Evolutionary conservation across 1,140 invertebrate genomes (phyloP).

Genomic region (Ips nitidus): DNA sequence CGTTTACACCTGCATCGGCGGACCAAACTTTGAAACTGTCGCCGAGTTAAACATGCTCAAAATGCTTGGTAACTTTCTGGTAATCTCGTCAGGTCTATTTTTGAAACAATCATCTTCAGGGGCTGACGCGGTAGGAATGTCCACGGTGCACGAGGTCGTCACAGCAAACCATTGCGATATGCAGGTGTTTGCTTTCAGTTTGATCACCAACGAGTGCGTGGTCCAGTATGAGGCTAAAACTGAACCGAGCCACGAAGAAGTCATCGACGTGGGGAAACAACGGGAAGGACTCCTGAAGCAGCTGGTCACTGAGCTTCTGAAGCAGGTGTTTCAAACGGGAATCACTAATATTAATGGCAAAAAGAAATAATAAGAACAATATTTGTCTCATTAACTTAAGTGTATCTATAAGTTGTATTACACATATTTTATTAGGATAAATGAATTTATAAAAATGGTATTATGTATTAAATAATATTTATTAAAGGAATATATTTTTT

Average conservation of each 20-base stretch:
- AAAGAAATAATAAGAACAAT: too few species aligned
- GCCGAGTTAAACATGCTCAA: constrained; percentile 85
- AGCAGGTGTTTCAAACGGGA: constrained; percentile 26
- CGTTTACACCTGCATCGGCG: constrained; percentile 90
- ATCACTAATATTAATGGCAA: not conserved
- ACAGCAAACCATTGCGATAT: constrained; percentile 90
- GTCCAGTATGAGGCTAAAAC: constrained; percentile 74
- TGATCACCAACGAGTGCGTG: constrained; percentile 90
- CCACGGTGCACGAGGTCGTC: constrained; percentile 86
- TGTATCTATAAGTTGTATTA: too few species aligned
- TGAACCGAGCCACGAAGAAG: constrained; percentile 86
- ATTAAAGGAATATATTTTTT: too few species aligned
- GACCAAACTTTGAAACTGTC: constrained; percentile 92
- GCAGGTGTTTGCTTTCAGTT: constrained; percentile 83
- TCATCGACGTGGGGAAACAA: constrained; percentile 76
- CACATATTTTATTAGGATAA: too few species aligned
- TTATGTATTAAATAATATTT: too few species aligned
- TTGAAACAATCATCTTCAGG: constrained; percentile 47
- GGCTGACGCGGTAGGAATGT: constrained; percentile 93
- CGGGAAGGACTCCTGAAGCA: constrained; percentile 67
- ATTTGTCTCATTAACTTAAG: too few species aligned
- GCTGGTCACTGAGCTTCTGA: constrained; percentile 64
- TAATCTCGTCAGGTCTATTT: not conserved
- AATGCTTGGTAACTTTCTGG: constrained; percentile 59
- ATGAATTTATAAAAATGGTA: too few species aligned